A percentile compares a stretch with the other conserved stretches of the same genome.
These are phyloP conservation scores for Xerus rutilus DNA, from an alignment of 2,797 vertebrate genomes.

Conservation along the genomic window DNA sequence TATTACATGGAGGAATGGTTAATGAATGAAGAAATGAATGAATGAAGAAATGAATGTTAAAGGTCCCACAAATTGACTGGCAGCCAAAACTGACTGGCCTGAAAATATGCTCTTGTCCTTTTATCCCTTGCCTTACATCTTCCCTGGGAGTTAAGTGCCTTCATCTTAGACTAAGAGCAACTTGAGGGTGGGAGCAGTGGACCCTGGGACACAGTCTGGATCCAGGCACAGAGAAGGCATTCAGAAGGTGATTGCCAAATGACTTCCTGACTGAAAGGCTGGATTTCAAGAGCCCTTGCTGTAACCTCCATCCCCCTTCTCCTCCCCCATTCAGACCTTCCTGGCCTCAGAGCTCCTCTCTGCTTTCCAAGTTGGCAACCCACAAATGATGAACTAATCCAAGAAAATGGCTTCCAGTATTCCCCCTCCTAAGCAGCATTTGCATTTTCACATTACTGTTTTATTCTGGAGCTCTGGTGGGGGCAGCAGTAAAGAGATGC, in stretches of 20 bases:
- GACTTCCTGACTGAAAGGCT: not conserved
- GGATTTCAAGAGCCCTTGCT: not conserved
- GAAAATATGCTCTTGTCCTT: not conserved
- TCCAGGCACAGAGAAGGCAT: not conserved
- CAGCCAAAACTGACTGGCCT: constrained; percentile 33
- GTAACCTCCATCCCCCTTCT: not conserved
- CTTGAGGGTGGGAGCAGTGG: not conserved
- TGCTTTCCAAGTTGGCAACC: constrained; percentile 69
- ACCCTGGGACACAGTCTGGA: not conserved
- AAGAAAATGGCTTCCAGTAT: constrained; percentile 24
- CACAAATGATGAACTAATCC: constrained; percentile 51
- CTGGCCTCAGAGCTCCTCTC: constrained; percentile 20
- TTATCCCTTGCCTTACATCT: not conserved
- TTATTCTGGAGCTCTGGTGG: not conserved
- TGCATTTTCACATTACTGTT: not conserved
- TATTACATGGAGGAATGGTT: not conserved
- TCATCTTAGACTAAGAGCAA: constrained; percentile 9
- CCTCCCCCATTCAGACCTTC: not conserved
- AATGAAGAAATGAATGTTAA: constrained; percentile 43
- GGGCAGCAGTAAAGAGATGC: not conserved
- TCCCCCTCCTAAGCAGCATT: not conserved
- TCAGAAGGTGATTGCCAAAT: not conserved
- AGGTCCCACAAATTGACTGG: not conserved
- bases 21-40: constrained; percentile 14
- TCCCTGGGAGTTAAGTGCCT: not conserved